Conservation (phyloP, 2,113 vertebrate species). For the Gadus macrocephalus region DNA sequence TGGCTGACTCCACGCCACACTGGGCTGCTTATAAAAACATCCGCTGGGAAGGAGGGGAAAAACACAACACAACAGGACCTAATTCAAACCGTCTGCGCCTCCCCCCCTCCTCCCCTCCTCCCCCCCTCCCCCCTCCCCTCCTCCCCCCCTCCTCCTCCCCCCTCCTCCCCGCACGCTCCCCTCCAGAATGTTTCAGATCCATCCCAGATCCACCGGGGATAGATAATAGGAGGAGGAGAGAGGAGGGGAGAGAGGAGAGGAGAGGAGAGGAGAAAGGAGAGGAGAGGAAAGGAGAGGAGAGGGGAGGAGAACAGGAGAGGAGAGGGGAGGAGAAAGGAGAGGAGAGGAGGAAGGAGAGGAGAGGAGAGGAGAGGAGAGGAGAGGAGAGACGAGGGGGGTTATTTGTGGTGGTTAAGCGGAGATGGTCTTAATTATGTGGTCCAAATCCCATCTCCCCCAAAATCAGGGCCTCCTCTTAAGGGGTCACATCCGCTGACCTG, state of each 20-base stretch:
- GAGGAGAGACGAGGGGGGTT: no score
- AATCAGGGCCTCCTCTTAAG: no score
- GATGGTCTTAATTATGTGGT: constrained; percentile 48
- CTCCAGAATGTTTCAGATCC: constrained; percentile 53
- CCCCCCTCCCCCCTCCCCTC: constrained; percentile 12
- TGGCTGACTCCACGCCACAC: constrained; percentile 63
- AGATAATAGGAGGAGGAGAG: constrained; percentile 53
- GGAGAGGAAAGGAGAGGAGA: neutral
- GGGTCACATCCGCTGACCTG: no score
- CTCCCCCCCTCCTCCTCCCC: neutral
- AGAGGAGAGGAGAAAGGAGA: constrained; percentile 25
- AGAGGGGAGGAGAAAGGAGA: constrained; percentile 22
- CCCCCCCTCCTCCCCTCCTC: neutral
- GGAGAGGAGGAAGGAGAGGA: constrained; percentile 23
- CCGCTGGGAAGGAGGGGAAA: constrained; percentile 62
- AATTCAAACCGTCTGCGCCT: constrained; percentile 52
- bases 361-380: neutral
- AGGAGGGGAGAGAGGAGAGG: constrained; percentile 24
- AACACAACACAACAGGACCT: constrained; percentile 43
- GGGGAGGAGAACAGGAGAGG: neutral
- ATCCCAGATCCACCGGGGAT: constrained; percentile 51
- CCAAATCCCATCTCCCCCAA: constrained; percentile 10
- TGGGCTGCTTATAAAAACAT: constrained; percentile 77
- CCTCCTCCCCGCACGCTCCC: constrained; percentile 8
- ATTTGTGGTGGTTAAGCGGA: constrained; percentile 34